Evolutionary conservation across 2,113 vertebrate genomes (phyloP), one percentile per base, ranked within the genome.

Genomic region (Pao palembangensis): DNA sequence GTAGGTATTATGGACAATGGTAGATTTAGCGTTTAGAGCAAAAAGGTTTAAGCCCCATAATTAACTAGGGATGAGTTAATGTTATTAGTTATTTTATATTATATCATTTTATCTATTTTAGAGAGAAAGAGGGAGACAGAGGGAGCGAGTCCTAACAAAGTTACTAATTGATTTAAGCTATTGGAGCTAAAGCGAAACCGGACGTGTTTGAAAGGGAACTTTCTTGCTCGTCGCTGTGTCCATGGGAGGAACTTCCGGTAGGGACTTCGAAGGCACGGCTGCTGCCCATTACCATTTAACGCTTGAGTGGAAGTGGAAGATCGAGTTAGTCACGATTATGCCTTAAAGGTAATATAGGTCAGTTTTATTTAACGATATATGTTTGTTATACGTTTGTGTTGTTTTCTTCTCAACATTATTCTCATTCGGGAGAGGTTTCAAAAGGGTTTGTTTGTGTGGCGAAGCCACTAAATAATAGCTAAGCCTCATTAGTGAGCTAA

Each of bases 401-500:
- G 15, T n/a, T 11, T 17, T 47, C 5, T 17, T 17, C 44, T 17
- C 8, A 2, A n/a, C 15, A 47, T 47, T 47, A 47, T 16, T 41
- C 25, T 34, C 8, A 19, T 18, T 47, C 17, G 19, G 11, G 12
- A 2, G 8, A 12, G 34, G 34, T 38, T 38, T 38, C 34, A 11
- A 31, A 56, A 69, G 17, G 21, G 2, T 23, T 62, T 71, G 18
- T 47, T 19, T 38, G 57, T 38, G 20, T 17, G 11, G 64, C 50
- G 58, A 6, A 46, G 44, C 19, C 5, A 43, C 51, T 65, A 12
- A 50, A 66, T 25, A 10, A 34, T 8, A 25, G 25, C 61, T 83
- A 79, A 87, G 80, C 83, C 78, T 77, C 25, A 81, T 85, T 81
- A 83, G 69, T 61, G 55, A 61, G 78, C 62, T 56, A 52, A 61